Evolutionary conservation across 92 coral and sea anemone species (phyloP).

Genomic region (Epizoanthus scotinus): DNA sequence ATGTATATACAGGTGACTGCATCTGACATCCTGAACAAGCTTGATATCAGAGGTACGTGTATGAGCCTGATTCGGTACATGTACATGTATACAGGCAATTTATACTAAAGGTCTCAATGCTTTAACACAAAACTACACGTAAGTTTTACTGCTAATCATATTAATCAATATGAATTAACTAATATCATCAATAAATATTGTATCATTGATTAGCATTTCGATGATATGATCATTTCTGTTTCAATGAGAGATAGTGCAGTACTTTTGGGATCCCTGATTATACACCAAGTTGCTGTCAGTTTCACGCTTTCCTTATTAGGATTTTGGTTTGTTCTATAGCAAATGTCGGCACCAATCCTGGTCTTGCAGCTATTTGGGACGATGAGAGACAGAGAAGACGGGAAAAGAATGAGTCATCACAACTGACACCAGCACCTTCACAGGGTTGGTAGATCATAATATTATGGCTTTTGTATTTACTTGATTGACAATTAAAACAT

Average conservation of each 20-base stretch:
- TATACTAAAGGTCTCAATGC: too few species aligned
- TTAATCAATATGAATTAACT: too few species aligned
- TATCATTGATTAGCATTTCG: too few species aligned
- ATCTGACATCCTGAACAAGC: constrained; percentile 77
- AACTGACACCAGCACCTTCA: constrained; percentile 69
- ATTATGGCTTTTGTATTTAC: neutral
- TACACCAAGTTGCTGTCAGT: neutral
- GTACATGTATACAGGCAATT: too few species aligned
- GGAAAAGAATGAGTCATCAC: constrained; percentile 67
- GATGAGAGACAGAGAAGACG: constrained; percentile 90
- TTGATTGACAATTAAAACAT: neutral
- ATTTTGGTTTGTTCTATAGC: constrained; percentile 41
- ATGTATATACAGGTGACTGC: constrained; percentile 26
- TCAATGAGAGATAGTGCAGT: too few species aligned
- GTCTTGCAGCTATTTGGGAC: constrained; percentile 93
- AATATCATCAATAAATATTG: too few species aligned
- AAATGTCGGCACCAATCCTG: constrained; percentile 89
- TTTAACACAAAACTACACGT: too few species aligned
- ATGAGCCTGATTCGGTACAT: neutral
- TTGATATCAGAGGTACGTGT: constrained; percentile 81
- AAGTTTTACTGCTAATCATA: too few species aligned
- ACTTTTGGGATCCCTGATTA: too few species aligned
- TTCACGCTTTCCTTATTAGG: neutral
- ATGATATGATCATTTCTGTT: too few species aligned
- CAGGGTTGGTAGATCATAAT: constrained; percentile 58